Base-by-base conservation (phyloP, 2,888 invertebrate species). In the Drosophila subquinaria region DNA sequence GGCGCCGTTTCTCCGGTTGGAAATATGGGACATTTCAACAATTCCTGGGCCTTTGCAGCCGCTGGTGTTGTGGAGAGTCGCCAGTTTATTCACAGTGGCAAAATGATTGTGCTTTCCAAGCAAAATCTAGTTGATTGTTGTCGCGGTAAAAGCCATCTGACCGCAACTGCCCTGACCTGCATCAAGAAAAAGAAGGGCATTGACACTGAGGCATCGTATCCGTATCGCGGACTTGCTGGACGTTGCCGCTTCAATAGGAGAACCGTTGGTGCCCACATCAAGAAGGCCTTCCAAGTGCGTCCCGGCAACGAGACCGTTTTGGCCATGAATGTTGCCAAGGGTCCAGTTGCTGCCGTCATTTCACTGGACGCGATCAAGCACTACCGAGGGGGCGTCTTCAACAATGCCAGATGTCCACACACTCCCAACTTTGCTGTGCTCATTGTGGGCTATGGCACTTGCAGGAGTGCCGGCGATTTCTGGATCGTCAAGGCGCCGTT, bases 31-130 rank as follows among this genome's bases (percentile, higher is more conserved):
- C 61, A 69, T 10, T 69, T 64, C 15, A 61, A 79, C 23, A 64
- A 53, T 9, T 74, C 79, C 8, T 76, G 79, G 79, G 79, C 69
- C 43, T 79, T 76, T 47, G 75, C 79, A 3, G 56, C 63, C 1
- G 60, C 75, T 17, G 75, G 60, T 4, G 68, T 45, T 1, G 27
- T 57, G 0, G 69, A 61, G 47, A 76, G 79, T 33, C 75, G 50
- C 10, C 23, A 64, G 38, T 68, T 72, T n/a, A 13, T 78, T 0
- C 35, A 33, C 1, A 17, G 4, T 0, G 56, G 72, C 3, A 42
- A 27, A 5, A 10, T 71, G 52, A 3, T 5, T 2, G 9, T 17
- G 3, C 73, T 78, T 0, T 78, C 67, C n/a, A 73, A 73, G n/a
- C 74, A 75, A 27, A 53, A 73, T 5, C 33, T 78, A 11, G 6